phyloP scores from a whole-genome alignment of 1,140 invertebrate genomes.

The Papilio dardanus region DNA sequence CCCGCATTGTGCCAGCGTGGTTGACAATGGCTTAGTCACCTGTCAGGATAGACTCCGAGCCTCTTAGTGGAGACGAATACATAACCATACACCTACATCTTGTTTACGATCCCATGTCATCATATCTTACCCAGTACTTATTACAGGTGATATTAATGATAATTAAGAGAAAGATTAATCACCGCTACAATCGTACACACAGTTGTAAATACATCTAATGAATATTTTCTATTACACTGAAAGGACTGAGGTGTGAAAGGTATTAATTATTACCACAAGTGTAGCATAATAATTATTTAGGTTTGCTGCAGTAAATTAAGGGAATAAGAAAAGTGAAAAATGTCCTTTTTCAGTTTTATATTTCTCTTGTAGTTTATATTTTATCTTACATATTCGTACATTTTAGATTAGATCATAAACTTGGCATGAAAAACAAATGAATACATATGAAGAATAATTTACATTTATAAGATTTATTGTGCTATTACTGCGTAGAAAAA shows the following conservation, averaged over 20 bases:
- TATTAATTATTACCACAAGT: not conserved
- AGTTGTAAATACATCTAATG: not conserved
- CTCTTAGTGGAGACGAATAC: too few species aligned
- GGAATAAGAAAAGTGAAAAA: too few species aligned
- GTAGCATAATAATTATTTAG: too few species aligned
- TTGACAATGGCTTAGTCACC: too few species aligned
- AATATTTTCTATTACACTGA: not conserved
- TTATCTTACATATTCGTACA: too few species aligned
- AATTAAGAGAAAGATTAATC: constrained; percentile 1
- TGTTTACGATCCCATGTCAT: too few species aligned
- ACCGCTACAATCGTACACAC: not conserved
- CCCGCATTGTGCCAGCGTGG: too few species aligned
- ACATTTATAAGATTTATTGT: not conserved
- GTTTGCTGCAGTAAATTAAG: too few species aligned
- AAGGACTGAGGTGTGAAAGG: not conserved
- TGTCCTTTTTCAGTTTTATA: too few species aligned
- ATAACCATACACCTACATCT: too few species aligned
- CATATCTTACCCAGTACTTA: not conserved
- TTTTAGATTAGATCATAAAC: not conserved
- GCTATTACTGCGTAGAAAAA: not conserved
- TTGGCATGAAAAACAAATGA: not conserved
- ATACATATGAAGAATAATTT: not conserved
- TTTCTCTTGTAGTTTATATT: too few species aligned
- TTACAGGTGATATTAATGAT: constrained; percentile 5
- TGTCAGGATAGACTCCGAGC: too few species aligned